Evolutionary conservation across 2,113 vertebrate genomes (phyloP).

Genomic region (Gobiocypris rarus): DNA sequence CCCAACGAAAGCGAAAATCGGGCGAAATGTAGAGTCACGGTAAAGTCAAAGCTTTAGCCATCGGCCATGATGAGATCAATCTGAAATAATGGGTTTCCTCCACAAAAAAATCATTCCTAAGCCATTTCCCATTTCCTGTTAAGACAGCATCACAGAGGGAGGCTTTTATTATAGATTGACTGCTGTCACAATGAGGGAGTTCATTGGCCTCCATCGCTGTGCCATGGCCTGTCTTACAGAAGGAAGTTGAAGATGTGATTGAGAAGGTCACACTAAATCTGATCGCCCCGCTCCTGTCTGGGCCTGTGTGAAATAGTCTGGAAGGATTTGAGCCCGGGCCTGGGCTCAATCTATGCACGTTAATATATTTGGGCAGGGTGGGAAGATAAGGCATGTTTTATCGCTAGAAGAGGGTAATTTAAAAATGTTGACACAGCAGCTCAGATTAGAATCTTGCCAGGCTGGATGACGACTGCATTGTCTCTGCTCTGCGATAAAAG

Average conservation of each 20-base stretch:
- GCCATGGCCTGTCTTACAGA: slow-evolving; percentile 13
- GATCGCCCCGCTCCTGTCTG: slow-evolving; percentile 15
- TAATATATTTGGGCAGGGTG: slow-evolving; percentile 24
- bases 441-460: slow-evolving; percentile 44
- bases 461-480: slow-evolving; percentile 34
- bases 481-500: slow-evolving; percentile 41
- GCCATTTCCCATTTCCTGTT: slow-evolving; percentile 24
- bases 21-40: slow-evolving; percentile 4
- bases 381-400: slow-evolving; percentile 33
- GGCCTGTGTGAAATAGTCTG: slow-evolving; percentile 55
- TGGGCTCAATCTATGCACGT: background rate
- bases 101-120: slow-evolving; percentile 17
- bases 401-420: slow-evolving; percentile 42
- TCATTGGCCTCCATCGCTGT: background rate
- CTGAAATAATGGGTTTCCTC: slow-evolving; percentile 15
- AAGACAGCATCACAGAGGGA: slow-evolving; percentile 4
- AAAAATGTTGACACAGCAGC: slow-evolving; percentile 53
- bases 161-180: slow-evolving; percentile 37
- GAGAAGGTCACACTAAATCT: slow-evolving; percentile 41
- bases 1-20: background rate
- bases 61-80: slow-evolving; percentile 28
- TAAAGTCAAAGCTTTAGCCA: slow-evolving; percentile 34
- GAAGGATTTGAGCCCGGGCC: slow-evolving; percentile 27
- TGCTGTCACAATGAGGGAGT: slow-evolving; percentile 25
- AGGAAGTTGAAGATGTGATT: slow-evolving; percentile 31